These are phyloP conservation scores for Microctonus brassicae DNA, from an alignment of 2,888 invertebrate species.

Conservation along the genomic window DNA sequence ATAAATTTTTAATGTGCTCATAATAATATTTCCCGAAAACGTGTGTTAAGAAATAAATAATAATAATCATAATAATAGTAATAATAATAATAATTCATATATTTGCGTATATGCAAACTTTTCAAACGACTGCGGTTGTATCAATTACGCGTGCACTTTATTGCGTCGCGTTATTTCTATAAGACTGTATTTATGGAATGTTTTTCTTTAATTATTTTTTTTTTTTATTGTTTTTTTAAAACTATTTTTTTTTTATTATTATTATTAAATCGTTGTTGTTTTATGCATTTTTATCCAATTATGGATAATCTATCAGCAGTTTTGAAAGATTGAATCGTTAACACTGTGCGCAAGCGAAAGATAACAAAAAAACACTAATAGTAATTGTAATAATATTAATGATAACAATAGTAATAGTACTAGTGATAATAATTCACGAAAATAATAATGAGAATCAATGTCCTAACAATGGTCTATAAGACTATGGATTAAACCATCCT, in stretches of 20 bases:
- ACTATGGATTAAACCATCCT: conserved; percentile 42
- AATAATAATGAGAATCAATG: not conserved
- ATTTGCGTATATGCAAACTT: conserved; percentile 11
- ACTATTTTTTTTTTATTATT: not conserved
- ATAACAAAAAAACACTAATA: not conserved
- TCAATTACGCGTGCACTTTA: conserved; percentile 2
- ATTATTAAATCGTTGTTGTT: conserved; percentile 15
- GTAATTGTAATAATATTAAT: not conserved
- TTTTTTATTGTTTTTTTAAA: not conserved
- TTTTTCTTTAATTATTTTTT: not conserved
- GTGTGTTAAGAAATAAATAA: not conserved
- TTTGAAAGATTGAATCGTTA: not conserved
- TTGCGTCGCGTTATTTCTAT: conserved; percentile 19
- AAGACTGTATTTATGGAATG: conserved; percentile 32
- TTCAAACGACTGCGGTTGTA: conserved; percentile 22
- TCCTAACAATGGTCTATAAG: not conserved
- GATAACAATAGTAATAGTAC: too few relatives aligned
- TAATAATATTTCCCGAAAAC: not conserved
- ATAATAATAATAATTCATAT: not conserved
- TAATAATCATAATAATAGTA: not conserved
- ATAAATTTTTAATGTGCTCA: not conserved
- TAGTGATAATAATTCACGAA: too few relatives aligned
- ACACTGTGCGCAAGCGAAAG: not conserved
- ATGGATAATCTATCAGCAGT: not conserved
- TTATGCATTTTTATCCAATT: not conserved